Percentiles rank a stretch among this genome's conserved stretches.
Evolutionary conservation across 2,888 invertebrate species (phyloP).

Genomic region (Athetis lepigone): DNA sequence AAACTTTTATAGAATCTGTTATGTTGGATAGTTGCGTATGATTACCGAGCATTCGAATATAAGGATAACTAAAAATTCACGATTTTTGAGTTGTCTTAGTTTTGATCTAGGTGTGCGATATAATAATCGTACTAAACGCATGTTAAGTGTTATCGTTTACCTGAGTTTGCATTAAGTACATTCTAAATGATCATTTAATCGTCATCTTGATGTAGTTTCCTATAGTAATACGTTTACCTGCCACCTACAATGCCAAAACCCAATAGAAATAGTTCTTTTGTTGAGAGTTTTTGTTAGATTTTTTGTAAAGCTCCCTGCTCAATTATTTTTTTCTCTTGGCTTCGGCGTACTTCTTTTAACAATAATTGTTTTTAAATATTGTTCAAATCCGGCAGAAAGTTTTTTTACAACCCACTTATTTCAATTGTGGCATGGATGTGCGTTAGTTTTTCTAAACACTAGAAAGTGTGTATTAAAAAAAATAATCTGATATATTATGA

Average conservation of each 20-base stretch:
- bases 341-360: conserved; percentile 62
- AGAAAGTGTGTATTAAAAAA: background rate
- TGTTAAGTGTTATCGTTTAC: too few species aligned
- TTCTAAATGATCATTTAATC: conserved; percentile 37
- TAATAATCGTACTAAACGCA: too few species aligned
- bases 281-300: conserved; percentile 67
- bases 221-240: conserved; percentile 62
- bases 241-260: conserved; percentile 55
- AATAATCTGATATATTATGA: background rate
- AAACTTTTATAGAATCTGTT: too few species aligned
- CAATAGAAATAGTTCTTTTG: conserved; percentile 67
- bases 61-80: too few species aligned
- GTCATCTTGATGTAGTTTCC: conserved; percentile 48
- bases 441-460: background rate
- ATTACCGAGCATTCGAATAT: too few species aligned
- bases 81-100: too few species aligned
- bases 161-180: background rate
- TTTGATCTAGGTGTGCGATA: too few species aligned
- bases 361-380: conserved; percentile 74
- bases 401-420: conserved; percentile 38
- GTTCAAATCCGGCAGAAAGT: conserved; percentile 62
- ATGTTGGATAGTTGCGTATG: too few species aligned
- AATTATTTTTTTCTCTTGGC: conserved; percentile 37
- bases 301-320: conserved; percentile 66
- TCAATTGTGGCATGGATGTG: conserved; percentile 3